Conservation (phyloP, 2,797 vertebrate genomes). For the Lepus townsendii region DNA sequence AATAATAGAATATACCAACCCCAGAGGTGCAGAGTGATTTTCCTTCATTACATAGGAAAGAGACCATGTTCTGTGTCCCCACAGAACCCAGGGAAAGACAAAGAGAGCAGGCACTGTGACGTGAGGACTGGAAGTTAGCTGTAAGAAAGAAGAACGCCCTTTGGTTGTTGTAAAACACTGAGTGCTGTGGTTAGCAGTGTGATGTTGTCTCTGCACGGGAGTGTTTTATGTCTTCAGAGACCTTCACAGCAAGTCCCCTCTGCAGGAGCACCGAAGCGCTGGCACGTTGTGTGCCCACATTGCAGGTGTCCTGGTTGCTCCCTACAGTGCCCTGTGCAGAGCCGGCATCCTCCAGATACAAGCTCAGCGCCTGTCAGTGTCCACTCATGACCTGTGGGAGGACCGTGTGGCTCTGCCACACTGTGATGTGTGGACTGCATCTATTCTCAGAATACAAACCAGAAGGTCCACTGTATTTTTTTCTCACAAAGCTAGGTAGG, state of each 20-base stretch:
- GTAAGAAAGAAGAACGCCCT: neutral
- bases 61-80: neutral
- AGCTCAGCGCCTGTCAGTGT: neutral
- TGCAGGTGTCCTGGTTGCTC: neutral
- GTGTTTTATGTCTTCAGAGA: neutral
- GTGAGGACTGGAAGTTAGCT: neutral
- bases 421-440: neutral
- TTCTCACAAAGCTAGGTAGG: neutral
- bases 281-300: neutral
- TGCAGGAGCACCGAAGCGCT: neutral
- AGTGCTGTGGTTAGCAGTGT: neutral
- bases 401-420: neutral
- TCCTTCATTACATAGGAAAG: neutral
- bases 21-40: neutral
- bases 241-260: neutral
- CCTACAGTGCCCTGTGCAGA: neutral
- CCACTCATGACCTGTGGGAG: neutral
- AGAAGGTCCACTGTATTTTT: slow-evolving; percentile 44
- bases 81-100: neutral
- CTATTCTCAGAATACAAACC: neutral
- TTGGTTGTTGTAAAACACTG: neutral
- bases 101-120: neutral
- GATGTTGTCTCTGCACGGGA: neutral
- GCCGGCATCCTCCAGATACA: neutral
- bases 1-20: too few relatives aligned